Percentiles rank a stretch among this genome's conserved stretches.
Evolutionary conservation across 2,888 invertebrate genomes (phyloP).

Genomic region (Yponomeuta plumbellus): DNA sequence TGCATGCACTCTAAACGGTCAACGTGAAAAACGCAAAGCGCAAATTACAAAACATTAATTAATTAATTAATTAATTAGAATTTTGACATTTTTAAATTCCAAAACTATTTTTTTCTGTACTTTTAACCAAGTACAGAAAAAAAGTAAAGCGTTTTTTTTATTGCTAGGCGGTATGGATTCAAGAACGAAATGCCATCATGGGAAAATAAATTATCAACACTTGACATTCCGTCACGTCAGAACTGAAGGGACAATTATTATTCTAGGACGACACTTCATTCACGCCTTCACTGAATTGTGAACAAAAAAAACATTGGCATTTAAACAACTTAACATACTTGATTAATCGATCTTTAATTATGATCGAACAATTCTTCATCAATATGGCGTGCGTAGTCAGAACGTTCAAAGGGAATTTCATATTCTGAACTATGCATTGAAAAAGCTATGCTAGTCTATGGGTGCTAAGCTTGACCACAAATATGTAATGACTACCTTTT

Average conservation of each 20-base stretch:
- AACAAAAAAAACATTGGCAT: constrained; percentile 6
- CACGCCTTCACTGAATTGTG: background rate
- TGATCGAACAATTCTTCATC: background rate
- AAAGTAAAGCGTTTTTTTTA: background rate
- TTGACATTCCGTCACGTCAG: constrained; percentile 57
- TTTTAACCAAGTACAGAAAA: no score
- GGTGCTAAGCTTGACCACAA: constrained; percentile 67
- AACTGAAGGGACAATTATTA: constrained; percentile 65
- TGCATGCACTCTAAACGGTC: background rate
- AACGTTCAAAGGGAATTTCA: background rate
- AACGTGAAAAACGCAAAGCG: background rate
- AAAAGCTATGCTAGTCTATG: constrained; percentile 48
- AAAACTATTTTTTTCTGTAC: background rate
- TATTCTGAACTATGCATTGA: constrained; percentile 34
- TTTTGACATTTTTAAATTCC: background rate
- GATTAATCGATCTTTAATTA: constrained; percentile 8
- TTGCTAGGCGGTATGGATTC: background rate
- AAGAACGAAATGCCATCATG: background rate
- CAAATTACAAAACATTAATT: background rate
- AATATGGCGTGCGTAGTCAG: background rate
- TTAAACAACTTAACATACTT: constrained; percentile 6
- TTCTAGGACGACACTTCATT: constrained; percentile 27
- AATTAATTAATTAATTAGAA: background rate
- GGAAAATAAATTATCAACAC: constrained; percentile 21
- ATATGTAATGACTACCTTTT: constrained; percentile 75